These are phyloP conservation scores for Choristoneura fumiferana DNA, from an alignment of 1,140 invertebrate species.

Conservation along the genomic window DNA sequence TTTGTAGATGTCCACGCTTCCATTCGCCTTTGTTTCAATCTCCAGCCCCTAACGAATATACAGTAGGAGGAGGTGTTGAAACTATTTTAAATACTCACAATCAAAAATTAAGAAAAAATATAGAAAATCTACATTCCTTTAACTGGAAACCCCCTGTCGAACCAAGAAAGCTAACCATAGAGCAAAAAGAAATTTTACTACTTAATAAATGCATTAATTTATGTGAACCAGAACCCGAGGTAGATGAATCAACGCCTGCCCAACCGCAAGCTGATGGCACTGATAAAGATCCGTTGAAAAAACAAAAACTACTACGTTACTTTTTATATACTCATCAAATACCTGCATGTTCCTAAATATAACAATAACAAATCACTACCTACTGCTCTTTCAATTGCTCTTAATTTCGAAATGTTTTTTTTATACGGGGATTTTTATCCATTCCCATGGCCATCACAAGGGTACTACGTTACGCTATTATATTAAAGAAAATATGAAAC, in stretches of 20 bases:
- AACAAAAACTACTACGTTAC: constrained; percentile 36
- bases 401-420: too few species aligned
- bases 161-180: constrained; percentile 30
- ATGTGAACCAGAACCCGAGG: constrained; percentile 27
- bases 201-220: constrained; percentile 45
- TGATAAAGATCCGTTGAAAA: not conserved
- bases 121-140: constrained; percentile 47
- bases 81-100: constrained; percentile 52
- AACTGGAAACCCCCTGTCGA: constrained; percentile 35
- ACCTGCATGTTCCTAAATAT: constrained; percentile 24
- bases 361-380: not conserved
- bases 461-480: too few species aligned
- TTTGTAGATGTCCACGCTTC: constrained; percentile 45
- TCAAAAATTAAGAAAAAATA: constrained; percentile 52
- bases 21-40: constrained; percentile 14
- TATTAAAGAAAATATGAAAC: too few species aligned
- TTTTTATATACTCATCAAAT: constrained; percentile 29
- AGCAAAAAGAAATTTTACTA: constrained; percentile 42
- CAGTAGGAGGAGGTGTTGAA: constrained; percentile 47
- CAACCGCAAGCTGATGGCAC: not conserved
- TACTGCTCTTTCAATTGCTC: too few species aligned
- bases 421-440: too few species aligned
- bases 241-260: not conserved
- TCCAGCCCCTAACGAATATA: constrained; percentile 56
- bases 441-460: too few species aligned